Evolutionary conservation across 2,888 invertebrate species (phyloP).

Genomic region (Cyaniris semiargus): DNA sequence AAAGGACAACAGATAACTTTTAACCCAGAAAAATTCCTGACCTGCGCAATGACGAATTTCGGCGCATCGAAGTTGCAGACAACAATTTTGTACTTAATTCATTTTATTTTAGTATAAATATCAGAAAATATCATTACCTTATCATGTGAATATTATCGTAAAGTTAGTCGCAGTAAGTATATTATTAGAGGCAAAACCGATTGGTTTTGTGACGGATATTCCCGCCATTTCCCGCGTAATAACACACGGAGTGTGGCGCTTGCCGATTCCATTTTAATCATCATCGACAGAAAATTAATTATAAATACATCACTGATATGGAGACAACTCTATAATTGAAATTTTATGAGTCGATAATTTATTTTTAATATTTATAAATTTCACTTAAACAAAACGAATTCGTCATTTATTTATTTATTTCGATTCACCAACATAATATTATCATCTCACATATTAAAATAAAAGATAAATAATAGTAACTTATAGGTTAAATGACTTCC

Average conservation of each 20-base stretch:
- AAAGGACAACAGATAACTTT: background rate
- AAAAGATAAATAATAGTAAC: too few relatives aligned
- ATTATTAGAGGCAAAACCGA: background rate
- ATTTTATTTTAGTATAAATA: background rate
- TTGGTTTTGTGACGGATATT: conserved; percentile 2
- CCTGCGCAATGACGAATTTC: background rate
- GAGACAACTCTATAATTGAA: background rate
- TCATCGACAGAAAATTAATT: background rate
- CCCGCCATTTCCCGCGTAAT: background rate
- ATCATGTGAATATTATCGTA: background rate
- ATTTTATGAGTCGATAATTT: background rate
- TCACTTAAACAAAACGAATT: background rate
- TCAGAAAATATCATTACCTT: background rate
- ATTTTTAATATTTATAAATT: background rate
- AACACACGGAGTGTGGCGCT: background rate
- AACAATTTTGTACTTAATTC: too few relatives aligned
- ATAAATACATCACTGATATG: background rate
- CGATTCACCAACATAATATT: too few relatives aligned
- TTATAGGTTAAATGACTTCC: too few relatives aligned
- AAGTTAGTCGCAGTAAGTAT: background rate
- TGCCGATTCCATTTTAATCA: background rate
- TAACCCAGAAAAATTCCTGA: background rate
- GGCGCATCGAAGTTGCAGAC: background rate
- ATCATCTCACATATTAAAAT: too few relatives aligned
- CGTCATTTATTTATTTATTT: too few relatives aligned